Evolutionary conservation across 2,797 vertebrate species (phyloP).

Genomic region (Balearica regulorum): DNA sequence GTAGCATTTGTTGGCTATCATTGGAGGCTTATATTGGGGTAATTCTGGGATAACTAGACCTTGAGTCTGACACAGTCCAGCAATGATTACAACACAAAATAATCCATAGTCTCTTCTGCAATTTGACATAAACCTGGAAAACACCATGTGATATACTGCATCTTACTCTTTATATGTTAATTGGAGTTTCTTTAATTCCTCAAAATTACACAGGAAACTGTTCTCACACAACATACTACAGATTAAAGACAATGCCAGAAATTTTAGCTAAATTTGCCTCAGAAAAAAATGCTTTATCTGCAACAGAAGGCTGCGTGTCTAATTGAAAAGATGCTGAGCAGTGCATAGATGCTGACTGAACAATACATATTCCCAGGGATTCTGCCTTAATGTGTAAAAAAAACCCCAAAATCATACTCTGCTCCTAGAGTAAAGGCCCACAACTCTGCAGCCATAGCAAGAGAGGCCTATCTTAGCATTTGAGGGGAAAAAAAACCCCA

Average conservation of each 20-base stretch:
- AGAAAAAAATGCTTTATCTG: neutral
- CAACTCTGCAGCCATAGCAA: neutral
- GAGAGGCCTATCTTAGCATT: neutral
- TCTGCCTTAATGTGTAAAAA: neutral
- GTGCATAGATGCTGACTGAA: neutral
- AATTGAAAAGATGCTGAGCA: neutral
- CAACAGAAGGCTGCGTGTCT: neutral
- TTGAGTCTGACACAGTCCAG: neutral
- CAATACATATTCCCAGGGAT: neutral
- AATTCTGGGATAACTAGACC: neutral
- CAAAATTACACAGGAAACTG: neutral
- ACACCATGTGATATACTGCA: neutral
- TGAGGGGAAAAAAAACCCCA: accelerated
- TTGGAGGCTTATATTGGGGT: neutral
- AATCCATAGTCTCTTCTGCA: neutral
- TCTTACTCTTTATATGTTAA: neutral
- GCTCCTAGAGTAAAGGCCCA: neutral
- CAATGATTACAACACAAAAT: neutral
- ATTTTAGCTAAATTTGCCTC: neutral
- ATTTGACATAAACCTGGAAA: neutral
- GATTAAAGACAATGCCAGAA: neutral
- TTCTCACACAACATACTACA: neutral
- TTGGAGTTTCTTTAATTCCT: neutral
- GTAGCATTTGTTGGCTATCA: neutral
- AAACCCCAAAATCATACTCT: neutral